A percentile compares a stretch with the other conserved stretches of the same genome.
Evolutionary conservation across 2,113 vertebrate genomes (phyloP).

Genomic region (Petrocephalus microphthalmus): DNA sequence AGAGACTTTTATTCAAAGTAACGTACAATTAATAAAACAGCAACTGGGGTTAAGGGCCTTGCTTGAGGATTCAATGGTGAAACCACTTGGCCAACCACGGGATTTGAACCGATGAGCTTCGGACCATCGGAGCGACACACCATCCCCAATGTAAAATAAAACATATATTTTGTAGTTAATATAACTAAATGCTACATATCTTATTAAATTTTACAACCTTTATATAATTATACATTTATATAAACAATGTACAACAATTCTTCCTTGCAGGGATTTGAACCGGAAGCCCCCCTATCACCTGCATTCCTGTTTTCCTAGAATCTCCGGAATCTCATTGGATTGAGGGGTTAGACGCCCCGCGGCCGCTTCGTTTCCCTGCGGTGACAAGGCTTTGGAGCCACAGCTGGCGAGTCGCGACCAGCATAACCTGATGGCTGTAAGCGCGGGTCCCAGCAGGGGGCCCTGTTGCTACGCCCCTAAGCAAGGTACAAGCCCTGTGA

Average conservation of each 20-base stretch:
- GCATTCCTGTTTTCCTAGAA: background rate
- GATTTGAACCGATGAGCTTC: too few species aligned
- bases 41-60: too few species aligned
- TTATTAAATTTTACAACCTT: background rate
- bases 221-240: background rate
- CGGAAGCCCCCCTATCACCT: background rate
- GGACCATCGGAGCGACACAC: too few species aligned
- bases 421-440: background rate
- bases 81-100: too few species aligned
- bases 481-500: background rate
- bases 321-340: background rate
- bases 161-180: background rate
- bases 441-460: background rate
- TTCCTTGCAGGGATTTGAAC: background rate
- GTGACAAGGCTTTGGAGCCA: background rate
- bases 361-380: background rate
- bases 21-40: too few species aligned
- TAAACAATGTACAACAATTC: background rate
- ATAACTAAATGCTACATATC: background rate
- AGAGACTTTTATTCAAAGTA: too few species aligned
- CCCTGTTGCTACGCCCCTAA: background rate
- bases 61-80: too few species aligned
- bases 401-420: background rate
- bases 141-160: background rate
- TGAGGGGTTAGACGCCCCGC: background rate